phyloP scores from a whole-genome alignment of 2,797 vertebrate genomes.

The Diceros bicornis region DNA sequence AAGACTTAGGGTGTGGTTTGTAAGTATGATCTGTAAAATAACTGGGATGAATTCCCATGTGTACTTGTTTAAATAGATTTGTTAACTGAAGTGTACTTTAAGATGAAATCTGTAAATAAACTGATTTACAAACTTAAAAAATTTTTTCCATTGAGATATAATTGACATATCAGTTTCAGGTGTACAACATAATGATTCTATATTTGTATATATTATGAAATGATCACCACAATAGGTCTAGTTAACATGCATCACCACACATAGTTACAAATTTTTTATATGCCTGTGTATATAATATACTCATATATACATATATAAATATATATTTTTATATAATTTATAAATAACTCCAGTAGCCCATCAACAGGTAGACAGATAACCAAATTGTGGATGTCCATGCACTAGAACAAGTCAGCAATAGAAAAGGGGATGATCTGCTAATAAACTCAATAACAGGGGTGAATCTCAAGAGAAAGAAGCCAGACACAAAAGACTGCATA shows the following conservation, averaged over 20 bases:
- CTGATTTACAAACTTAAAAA: constrained; percentile 94
- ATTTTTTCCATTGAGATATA: not conserved
- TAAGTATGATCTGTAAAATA: constrained; percentile 94
- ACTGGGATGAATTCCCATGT: constrained; percentile 92
- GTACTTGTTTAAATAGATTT: constrained; percentile 96
- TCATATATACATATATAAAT: not conserved
- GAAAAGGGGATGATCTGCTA: not conserved
- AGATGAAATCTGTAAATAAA: constrained; percentile 98
- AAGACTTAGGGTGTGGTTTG: constrained; percentile 89
- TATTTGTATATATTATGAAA: not conserved
- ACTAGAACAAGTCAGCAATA: not conserved
- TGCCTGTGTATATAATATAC: not conserved
- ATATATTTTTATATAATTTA: not conserved
- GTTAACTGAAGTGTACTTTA: constrained; percentile 96
- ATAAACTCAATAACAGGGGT: not conserved
- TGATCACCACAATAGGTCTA: not conserved
- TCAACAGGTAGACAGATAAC: not conserved
- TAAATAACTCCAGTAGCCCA: not conserved
- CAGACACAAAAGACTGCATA: not conserved
- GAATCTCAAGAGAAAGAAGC: not conserved
- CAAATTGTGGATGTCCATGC: not conserved
- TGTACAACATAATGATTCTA: not conserved
- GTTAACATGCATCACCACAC: not conserved
- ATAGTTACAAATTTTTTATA: not conserved
- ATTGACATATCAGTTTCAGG: not conserved